Evolutionary conservation across 2,888 invertebrate genomes (phyloP).

Genomic region (Scaptodrosophila latifasciaeformis): DNA sequence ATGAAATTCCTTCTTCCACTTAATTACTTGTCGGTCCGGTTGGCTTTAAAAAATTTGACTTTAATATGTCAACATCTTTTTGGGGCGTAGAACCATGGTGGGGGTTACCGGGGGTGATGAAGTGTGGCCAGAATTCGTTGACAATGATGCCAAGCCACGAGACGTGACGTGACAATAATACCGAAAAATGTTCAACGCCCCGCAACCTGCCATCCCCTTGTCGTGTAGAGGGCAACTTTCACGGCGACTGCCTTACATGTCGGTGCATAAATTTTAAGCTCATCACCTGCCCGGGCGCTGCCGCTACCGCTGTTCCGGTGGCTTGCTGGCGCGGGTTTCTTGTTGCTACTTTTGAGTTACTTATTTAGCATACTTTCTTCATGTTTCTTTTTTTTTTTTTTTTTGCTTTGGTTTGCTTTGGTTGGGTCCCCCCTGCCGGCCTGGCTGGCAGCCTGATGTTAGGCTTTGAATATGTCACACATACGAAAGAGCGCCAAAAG

Average conservation of each 20-base stretch:
- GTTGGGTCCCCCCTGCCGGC: too few species aligned
- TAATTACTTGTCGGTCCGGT: not conserved
- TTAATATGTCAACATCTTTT: slow-evolving; percentile 31
- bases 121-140: not conserved
- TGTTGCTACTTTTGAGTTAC: slow-evolving; percentile 44
- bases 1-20: not conserved
- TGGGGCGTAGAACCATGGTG: too few species aligned
- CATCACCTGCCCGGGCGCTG: slow-evolving; percentile 50
- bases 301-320: slow-evolving; percentile 20
- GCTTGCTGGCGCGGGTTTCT: not conserved
- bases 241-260: slow-evolving; percentile 52
- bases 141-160: slow-evolving; percentile 30
- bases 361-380: slow-evolving; percentile 47
- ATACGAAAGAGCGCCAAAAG: slow-evolving; percentile 15
- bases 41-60: slow-evolving; percentile 13
- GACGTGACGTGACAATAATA: slow-evolving; percentile 67
- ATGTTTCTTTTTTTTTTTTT: not conserved
- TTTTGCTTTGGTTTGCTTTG: too few species aligned
- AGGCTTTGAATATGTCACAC: slow-evolving; percentile 32
- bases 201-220: slow-evolving; percentile 17
- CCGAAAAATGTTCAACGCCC: slow-evolving; percentile 38
- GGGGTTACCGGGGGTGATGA: not conserved
- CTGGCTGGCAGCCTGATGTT: too few species aligned
- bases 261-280: slow-evolving; percentile 67
- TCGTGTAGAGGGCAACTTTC: slow-evolving; percentile 39